Evolutionary conservation across 2,113 vertebrate genomes (phyloP), one percentile per base, ranked within the genome.

Genomic region (Scophthalmus maximus): DNA sequence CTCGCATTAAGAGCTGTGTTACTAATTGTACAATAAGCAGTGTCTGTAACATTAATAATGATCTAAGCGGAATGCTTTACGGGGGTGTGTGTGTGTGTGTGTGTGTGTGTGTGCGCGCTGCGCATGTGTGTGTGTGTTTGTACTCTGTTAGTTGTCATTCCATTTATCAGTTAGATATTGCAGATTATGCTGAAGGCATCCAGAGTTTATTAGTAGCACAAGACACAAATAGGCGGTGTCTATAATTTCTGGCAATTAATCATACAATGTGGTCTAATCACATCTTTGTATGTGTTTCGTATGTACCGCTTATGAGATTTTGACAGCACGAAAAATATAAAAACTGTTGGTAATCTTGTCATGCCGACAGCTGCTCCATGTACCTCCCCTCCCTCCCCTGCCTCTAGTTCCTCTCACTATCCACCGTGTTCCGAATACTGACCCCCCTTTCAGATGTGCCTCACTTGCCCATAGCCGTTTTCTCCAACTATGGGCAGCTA

Each of bases 11-110:
- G 46, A 80, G 73, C 80, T 30, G 46, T 62, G 51, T 44, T 57
- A 56, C 74, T 87, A 88, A 89, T 91, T 85, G 66, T 76, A 64
- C 60, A 79, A 83, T 78, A 76, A 73, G 58, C 44, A 64, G 30
- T 36, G 56, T 76, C 47, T 61, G 53, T 55, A 75, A 67, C 67
- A 73, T 79, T 84, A 81, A 78, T 70, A 74, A 75, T 18, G 17
- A 77, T 58, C 47, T 61, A 56, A 72, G 57, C 27, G 44, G 36
- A 58, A 49, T 60, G 30, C 11, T 59, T 53, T 40, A 29, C 51
- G 47, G 38, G 10, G 5, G 22, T 18, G 26, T 62, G 34, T 29
- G 17, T 26, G 42, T 6, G 3, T 36, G 7, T 23, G 55, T 8
- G 30, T 23, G 10, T 2, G 23, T 23, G 26, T 67, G 36, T 34